Evolutionary conservation across 2,888 invertebrate species (phyloP).

Genomic region (Drosophila demipolita): DNA sequence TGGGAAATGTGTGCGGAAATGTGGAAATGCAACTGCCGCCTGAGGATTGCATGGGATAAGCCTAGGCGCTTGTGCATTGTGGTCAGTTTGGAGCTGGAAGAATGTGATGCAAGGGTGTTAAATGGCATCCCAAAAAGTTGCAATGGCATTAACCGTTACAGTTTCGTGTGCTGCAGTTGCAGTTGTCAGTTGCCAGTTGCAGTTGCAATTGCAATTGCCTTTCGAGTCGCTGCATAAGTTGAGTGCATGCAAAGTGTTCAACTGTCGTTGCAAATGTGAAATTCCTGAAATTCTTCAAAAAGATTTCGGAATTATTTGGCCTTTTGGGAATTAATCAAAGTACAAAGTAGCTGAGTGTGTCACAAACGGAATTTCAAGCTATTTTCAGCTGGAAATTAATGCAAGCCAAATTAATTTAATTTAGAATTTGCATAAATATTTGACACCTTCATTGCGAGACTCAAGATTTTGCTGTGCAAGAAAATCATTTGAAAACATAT

Average conservation of each 20-base stretch:
- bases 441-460: neutral
- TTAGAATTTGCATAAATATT: neutral
- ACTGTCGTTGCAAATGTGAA: slow-evolving; percentile 43
- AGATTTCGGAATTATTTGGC: slow-evolving; percentile 8
- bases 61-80: slow-evolving; percentile 53
- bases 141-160: slow-evolving; percentile 31
- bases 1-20: slow-evolving; percentile 33
- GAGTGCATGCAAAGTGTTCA: slow-evolving; percentile 58
- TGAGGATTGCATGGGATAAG: slow-evolving; percentile 34
- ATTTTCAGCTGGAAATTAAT: neutral
- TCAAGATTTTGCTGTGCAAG: neutral
- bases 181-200: slow-evolving; percentile 11
- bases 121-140: slow-evolving; percentile 56
- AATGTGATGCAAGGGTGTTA: slow-evolving; percentile 31
- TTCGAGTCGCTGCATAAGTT: slow-evolving; percentile 34
- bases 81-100: slow-evolving; percentile 45
- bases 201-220: slow-evolving; percentile 6
- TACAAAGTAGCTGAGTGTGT: neutral
- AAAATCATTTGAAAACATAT: neutral
- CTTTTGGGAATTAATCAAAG: slow-evolving; percentile 1
- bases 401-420: neutral
- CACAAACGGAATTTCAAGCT: neutral
- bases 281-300: slow-evolving; percentile 33
- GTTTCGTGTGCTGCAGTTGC: slow-evolving; percentile 16
- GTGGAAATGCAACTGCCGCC: slow-evolving; percentile 60